phyloP scores from a whole-genome alignment of 2,888 invertebrate species.

The Aleiodes testaceus region DNA sequence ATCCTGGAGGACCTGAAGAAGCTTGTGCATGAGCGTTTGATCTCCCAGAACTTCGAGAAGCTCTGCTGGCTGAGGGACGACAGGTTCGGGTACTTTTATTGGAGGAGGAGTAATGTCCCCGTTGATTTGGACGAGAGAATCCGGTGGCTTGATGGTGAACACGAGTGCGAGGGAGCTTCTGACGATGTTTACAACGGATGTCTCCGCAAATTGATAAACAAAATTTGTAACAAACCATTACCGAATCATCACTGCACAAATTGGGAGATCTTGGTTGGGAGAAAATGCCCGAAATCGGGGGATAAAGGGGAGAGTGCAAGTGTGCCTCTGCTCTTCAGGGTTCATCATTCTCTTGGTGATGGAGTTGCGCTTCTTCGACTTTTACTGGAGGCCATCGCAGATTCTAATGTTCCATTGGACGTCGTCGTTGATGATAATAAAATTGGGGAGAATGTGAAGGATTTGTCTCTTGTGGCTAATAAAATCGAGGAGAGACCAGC shows the following conservation, averaged over 20 bases:
- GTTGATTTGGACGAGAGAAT: slow-evolving; percentile 73
- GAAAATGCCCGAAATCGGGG: slow-evolving; percentile 51
- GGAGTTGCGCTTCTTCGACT: slow-evolving; percentile 75
- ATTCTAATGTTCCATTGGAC: slow-evolving; percentile 70
- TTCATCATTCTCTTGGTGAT: slow-evolving; percentile 76
- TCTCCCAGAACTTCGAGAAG: slow-evolving; percentile 63
- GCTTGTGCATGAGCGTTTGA: slow-evolving; percentile 52
- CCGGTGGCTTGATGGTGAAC: slow-evolving; percentile 70
- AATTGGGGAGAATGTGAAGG: neutral
- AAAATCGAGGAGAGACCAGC: neutral
- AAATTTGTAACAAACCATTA: slow-evolving; percentile 70
- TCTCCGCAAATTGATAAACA: slow-evolving; percentile 70
- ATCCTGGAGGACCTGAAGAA: slow-evolving; percentile 55
- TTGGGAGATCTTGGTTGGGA: slow-evolving; percentile 75
- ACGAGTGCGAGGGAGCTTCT: slow-evolving; percentile 57
- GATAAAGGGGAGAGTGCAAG: slow-evolving; percentile 52
- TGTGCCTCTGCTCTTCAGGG: slow-evolving; percentile 74
- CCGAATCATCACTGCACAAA: slow-evolving; percentile 73
- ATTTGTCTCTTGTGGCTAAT: slow-evolving; percentile 1
- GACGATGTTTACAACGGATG: slow-evolving; percentile 62
- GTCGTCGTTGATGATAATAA: slow-evolving; percentile 68
- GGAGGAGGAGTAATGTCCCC: slow-evolving; percentile 69
- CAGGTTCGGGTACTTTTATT: slow-evolving; percentile 75
- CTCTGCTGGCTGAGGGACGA: slow-evolving; percentile 73
- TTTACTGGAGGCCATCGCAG: slow-evolving; percentile 73